Percentiles rank a stretch among this genome's conserved stretches.
These are phyloP conservation scores for Ptychoptera contaminata DNA, from an alignment of 2,888 invertebrate species.

Conservation along the genomic window DNA sequence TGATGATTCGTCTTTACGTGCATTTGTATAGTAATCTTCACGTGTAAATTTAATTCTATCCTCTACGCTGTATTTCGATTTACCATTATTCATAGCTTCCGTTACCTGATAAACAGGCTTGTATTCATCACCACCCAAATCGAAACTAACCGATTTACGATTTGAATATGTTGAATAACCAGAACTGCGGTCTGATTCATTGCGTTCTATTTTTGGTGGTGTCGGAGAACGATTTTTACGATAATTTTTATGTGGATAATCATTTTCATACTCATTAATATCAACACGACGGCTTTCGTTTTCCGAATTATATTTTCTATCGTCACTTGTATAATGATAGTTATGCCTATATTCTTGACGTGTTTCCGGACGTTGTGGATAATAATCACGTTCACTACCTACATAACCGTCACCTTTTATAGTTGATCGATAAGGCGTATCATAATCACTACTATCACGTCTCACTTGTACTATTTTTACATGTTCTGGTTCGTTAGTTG, in stretches of 20 bases:
- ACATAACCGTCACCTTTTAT: conserved; percentile 7
- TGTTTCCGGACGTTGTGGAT: background rate
- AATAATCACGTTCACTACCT: conserved; percentile 1
- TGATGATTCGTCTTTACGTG: too few relatives aligned
- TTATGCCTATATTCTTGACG: background rate
- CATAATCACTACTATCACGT: too few relatives aligned
- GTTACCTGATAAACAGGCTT: conserved; percentile 5
- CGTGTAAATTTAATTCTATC: background rate
- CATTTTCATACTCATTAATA: too few relatives aligned
- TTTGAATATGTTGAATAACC: conserved; percentile 20
- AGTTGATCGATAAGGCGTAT: too few relatives aligned
- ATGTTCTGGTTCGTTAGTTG: too few relatives aligned
- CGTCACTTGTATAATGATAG: background rate
- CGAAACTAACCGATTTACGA: conserved; percentile 31
- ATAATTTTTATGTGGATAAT: background rate
- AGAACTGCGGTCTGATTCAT: conserved; percentile 16
- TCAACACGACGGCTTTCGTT: too few relatives aligned
- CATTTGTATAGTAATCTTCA: background rate
- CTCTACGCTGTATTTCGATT: conserved; percentile 1
- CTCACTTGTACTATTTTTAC: too few relatives aligned
- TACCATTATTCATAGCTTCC: background rate
- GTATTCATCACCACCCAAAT: conserved; percentile 27
- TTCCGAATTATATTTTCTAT: too few relatives aligned
- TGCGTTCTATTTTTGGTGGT: conserved; percentile 14
- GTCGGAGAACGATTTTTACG: conserved; percentile 5